phyloP scores from a whole-genome alignment of 1,140 invertebrate genomes.

The Maniola jurtina region DNA sequence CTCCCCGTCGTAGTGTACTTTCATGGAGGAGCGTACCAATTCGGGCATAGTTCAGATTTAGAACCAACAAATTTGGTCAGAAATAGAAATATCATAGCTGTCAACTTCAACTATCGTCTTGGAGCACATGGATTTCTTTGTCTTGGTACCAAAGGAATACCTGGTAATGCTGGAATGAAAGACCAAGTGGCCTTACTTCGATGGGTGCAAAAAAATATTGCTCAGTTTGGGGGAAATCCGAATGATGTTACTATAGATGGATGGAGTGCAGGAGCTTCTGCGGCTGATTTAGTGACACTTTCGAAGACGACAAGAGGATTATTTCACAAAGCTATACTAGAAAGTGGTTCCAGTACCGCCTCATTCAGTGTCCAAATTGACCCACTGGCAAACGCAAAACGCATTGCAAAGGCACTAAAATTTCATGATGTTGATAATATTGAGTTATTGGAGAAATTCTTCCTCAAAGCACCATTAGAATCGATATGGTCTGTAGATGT shows the following conservation, averaged over 20 bases:
- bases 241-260: slow-evolving; percentile 46
- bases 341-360: slow-evolving; percentile 34
- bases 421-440: slow-evolving; percentile 38
- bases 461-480: slow-evolving; percentile 30
- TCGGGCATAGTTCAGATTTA: slow-evolving; percentile 30
- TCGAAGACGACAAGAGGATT: slow-evolving; percentile 40
- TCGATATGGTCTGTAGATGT: slow-evolving; percentile 19
- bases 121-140: slow-evolving; percentile 48
- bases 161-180: slow-evolving; percentile 53
- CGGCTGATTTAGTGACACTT: slow-evolving; percentile 41
- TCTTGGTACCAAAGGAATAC: slow-evolving; percentile 41
- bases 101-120: slow-evolving; percentile 50
- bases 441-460: slow-evolving; percentile 42
- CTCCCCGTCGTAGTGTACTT: slow-evolving; percentile 39
- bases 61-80: slow-evolving; percentile 30
- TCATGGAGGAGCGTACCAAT: slow-evolving; percentile 45
- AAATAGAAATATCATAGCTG: slow-evolving; percentile 34
- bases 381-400: slow-evolving; percentile 37
- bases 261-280: slow-evolving; percentile 42
- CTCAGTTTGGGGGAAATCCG: slow-evolving; percentile 47
- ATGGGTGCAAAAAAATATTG: slow-evolving; percentile 50
- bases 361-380: slow-evolving; percentile 36
- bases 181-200: slow-evolving; percentile 44
- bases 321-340: slow-evolving; percentile 43
- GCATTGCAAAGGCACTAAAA: slow-evolving; percentile 32